Evolutionary conservation across 1,140 invertebrate species (phyloP).

Genomic region (Limonius californicus): DNA sequence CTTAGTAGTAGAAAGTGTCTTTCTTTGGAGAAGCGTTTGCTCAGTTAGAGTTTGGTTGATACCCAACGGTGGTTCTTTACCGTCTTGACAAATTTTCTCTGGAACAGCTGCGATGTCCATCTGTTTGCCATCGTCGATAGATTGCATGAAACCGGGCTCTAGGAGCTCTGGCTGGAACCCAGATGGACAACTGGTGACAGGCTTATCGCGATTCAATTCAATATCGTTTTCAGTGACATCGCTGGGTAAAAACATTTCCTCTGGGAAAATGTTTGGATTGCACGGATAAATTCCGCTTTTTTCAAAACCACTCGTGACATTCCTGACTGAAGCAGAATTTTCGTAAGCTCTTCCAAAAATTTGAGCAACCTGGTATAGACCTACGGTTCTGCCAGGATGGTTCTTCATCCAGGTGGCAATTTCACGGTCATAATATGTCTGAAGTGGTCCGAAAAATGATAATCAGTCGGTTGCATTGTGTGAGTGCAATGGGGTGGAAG

Average conservation of each 20-base stretch:
- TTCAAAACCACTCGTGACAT: constrained; percentile 32
- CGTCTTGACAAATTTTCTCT: too few relatives aligned
- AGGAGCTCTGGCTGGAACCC: too few relatives aligned
- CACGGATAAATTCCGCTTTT: constrained; percentile 43
- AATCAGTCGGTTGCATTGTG: background rate
- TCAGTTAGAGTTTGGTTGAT: too few relatives aligned
- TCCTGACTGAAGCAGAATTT: constrained; percentile 23
- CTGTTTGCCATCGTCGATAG: too few relatives aligned
- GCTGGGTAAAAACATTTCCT: background rate
- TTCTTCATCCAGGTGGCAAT: constrained; percentile 31
- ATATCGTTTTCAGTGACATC: too few relatives aligned
- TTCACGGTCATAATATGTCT: constrained; percentile 38
- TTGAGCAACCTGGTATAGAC: constrained; percentile 30
- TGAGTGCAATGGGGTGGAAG: constrained; percentile 6
- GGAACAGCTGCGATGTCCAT: too few relatives aligned
- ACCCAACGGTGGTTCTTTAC: too few relatives aligned
- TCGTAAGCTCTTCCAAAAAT: constrained; percentile 42
- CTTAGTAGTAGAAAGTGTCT: too few relatives aligned
- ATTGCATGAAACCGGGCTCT: too few relatives aligned
- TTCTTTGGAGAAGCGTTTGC: too few relatives aligned
- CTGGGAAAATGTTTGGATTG: constrained; percentile 41
- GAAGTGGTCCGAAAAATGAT: constrained; percentile 28
- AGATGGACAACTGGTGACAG: too few relatives aligned
- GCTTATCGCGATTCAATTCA: too few relatives aligned
- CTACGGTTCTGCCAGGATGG: constrained; percentile 36